Evolutionary conservation across 2,113 vertebrate species (phyloP), one percentile per base, ranked within the genome.

Genomic region (Sciurus niger): DNA sequence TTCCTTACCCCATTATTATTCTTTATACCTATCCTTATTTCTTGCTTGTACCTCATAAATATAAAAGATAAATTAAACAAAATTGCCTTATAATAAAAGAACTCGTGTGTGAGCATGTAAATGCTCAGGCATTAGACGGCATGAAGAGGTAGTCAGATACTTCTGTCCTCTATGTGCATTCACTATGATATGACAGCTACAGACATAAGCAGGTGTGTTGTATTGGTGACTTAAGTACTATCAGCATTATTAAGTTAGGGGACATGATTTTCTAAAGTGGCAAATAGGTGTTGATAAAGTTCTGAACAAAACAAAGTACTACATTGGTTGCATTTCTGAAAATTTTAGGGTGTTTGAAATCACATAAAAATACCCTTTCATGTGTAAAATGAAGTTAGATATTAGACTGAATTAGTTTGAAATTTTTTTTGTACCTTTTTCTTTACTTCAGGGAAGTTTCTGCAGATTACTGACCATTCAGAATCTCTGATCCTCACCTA

Each of bases 321-420:
- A n/a, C 40, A 74, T 12, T 48, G 53, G 2, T 60, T 60, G 2
- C 24, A 63, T 96, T 93, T 93, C 22, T 95, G 34, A 22, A 67
- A 95, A 91, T 83, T 85, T 89, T 4, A 78, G 94, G 68, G 34
- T 53, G 77, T 51, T 82, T 86, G 30, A 79, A 89, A 86, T 85
- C 60, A 91, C 13, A 6, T 60, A 32, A 51, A 68, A 89, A 30
- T 67, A 18, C 2, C 10, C 46, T 10, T 58, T 53, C 51, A 43
- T 68, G 25, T 85, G 1, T 72, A 82, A 93, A 88, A 82, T n/a
- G 24, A 91, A 92, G 43, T 65, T 92, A 55, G 51, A 40, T 79
- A 8, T 86, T 53, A 68, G 48, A 67, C 10, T 82, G n/a, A 43
- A 20, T 25, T 51, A 30, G 74, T 74, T 70, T 32, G 34, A 24